Base-by-base conservation (phyloP, 2,113 vertebrate genomes). In the Numida meleagris region DNA sequence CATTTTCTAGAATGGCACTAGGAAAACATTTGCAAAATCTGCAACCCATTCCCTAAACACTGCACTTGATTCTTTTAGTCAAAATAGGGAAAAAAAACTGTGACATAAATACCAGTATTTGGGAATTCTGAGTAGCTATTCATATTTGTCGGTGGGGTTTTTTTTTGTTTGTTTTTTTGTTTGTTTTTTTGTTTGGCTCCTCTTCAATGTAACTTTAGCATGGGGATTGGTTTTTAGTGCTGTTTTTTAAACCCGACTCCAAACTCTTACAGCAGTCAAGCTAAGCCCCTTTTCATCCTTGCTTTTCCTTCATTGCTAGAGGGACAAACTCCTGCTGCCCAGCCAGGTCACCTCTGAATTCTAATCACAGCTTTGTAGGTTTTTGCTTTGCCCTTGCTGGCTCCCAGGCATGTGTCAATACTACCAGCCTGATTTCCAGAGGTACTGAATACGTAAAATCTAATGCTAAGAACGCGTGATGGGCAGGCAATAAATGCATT, bases 11-110 rank as follows among this genome's bases (percentile, higher is more conserved):
- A 97, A 97, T 53, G 73, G 95, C 96, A 97, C 96, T 72, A 95
- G 89, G 94, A 97, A 97, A 98, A 98, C 97, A 97, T 98, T 98
- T 98, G 97, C 96, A 98, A 98, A 97, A 96, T 90, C 86, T 76
- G 89, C 95, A 95, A 85, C 36, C 77, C 76, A 83, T 97, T 97
- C 92, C 95, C 95, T 96, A 97, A 97, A 97, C 96, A 96, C 86
- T 96, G 95, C 89, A 93, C 82, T 94, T 94, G 86, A 93, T 89
- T 95, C 94, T 94, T 95, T 93, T 83, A 95, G 92, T n/a, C 31
- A 58, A 79, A 23, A 13, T 40, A 34, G 7, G 23, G 18, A 5
- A 4, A 5, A 38, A 42, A 42, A 78, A 77, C 25, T 7, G 33
- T 61, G 24, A 70, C 45, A 87, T 12, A 14, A 3, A 25, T 58